phyloP scores from a whole-genome alignment of 2,113 vertebrate species.

The Phyllopteryx taeniolatus region DNA sequence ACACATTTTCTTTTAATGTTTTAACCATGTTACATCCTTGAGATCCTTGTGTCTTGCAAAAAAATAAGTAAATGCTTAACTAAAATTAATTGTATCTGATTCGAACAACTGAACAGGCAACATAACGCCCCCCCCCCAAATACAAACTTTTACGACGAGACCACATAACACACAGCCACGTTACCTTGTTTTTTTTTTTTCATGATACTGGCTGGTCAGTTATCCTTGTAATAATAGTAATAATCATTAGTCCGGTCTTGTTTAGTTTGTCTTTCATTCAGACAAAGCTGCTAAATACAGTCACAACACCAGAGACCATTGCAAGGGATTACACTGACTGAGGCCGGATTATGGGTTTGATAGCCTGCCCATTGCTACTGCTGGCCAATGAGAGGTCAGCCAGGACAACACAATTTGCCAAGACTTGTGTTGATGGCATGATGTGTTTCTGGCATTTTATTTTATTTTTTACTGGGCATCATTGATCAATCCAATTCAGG shows the following conservation, averaged over 20 bases:
- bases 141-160: not conserved
- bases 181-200: conserved; percentile 51
- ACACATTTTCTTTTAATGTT: conserved; percentile 1
- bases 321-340: conserved; percentile 57
- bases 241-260: conserved; percentile 24
- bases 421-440: conserved; percentile 35
- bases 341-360: conserved; percentile 59
- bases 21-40: not conserved
- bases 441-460: not conserved
- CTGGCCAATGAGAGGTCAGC: conserved; percentile 58
- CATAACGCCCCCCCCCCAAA: not conserved
- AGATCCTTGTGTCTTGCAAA: not conserved
- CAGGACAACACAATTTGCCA: conserved; percentile 34
- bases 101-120: not conserved
- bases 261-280: conserved; percentile 27
- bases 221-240: conserved; percentile 24
- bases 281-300: conserved; percentile 42
- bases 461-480: not conserved
- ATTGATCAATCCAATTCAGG: not conserved
- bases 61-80: not conserved
- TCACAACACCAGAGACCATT: conserved; percentile 28
- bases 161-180: conserved; percentile 5
- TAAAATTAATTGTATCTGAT: not conserved
- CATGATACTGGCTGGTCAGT: conserved; percentile 41
- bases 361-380: conserved; percentile 50